Base-by-base conservation (phyloP, 2,888 invertebrate genomes). In the Euproctis similis region DNA sequence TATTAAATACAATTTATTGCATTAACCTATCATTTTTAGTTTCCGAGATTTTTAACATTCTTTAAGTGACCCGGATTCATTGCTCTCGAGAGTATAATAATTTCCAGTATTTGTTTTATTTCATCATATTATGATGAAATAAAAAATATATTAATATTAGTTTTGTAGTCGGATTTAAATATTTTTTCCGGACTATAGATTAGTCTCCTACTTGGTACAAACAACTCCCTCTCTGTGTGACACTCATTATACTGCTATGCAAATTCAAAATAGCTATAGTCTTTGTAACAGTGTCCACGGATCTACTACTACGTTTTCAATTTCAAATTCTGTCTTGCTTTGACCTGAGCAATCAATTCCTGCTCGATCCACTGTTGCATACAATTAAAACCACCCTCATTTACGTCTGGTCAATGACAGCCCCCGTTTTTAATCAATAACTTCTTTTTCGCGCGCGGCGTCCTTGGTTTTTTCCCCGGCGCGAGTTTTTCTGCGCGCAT, bases 351-450 rank as follows among this genome's bases (percentile, higher is more conserved):
- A 54, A 68, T 70, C 69, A 68, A 66, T 68, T 56, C 59, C 53
- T 48, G 57, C 59, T 59, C 58, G 61, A 63, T 68, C 65, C 67
- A 53, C 57, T 58, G 49, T 62, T 76, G 84, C 82, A 84, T 84
- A 78, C 76, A 71, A 82, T 84, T 81, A 82, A n/a, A n/a, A 69
- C 62, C 76, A 72, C 81, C 84, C 82, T 81, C 80, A 84, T 82
- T 84, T 84, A 64, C 71, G 77, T 78, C 76, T 81, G 82, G 84
- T 82, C 82, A 82, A 73, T 82, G 84, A 78, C 82, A 82, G 77
- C n/a, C n/a, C 77, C 74, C 73, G 72, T 68, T 69, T 82, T 82
- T 81, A 84, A 84, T 84, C 84, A 82, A 84, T 84, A 84, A 82
- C 71, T 84, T 84, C 82, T 84, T 84, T 81, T 84, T 77, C 71